These are phyloP conservation scores for Drosophila equinoxialis DNA, from an alignment of 1,140 invertebrate genomes.

Conservation along the genomic window DNA sequence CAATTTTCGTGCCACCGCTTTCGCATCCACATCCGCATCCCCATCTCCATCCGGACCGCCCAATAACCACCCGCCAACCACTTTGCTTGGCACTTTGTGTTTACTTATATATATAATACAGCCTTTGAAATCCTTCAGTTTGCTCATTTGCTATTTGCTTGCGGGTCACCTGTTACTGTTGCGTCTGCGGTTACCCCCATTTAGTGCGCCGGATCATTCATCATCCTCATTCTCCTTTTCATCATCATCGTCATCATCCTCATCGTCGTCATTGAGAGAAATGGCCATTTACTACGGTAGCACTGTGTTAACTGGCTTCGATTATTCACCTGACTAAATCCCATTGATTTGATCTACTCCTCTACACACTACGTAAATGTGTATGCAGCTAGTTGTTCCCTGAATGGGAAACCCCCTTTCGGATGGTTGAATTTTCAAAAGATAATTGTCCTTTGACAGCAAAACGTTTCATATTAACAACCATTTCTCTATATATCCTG, in stretches of 20 bases:
- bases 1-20: neutral
- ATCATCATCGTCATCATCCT: constrained; percentile 25
- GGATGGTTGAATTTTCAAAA: neutral
- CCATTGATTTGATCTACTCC: constrained; percentile 12
- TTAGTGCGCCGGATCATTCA: neutral
- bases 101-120: constrained; percentile 27
- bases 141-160: constrained; percentile 54
- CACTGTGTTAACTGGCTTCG: constrained; percentile 13
- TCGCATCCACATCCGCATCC: neutral
- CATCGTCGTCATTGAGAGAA: constrained; percentile 39
- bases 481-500: neutral
- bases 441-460: neutral
- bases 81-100: constrained; percentile 14
- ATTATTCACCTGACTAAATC: constrained; percentile 45
- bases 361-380: neutral
- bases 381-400: neutral
- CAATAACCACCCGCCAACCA: neutral
- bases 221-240: constrained; percentile 9
- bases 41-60: neutral
- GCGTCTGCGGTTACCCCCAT: neutral
- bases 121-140: constrained; percentile 42
- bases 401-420: neutral
- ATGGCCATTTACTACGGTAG: constrained; percentile 28
- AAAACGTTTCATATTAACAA: neutral
- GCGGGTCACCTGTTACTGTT: constrained; percentile 49